Evolutionary conservation across 2,113 vertebrate genomes (phyloP).

Genomic region (Gasterosteus aculeatus): DNA sequence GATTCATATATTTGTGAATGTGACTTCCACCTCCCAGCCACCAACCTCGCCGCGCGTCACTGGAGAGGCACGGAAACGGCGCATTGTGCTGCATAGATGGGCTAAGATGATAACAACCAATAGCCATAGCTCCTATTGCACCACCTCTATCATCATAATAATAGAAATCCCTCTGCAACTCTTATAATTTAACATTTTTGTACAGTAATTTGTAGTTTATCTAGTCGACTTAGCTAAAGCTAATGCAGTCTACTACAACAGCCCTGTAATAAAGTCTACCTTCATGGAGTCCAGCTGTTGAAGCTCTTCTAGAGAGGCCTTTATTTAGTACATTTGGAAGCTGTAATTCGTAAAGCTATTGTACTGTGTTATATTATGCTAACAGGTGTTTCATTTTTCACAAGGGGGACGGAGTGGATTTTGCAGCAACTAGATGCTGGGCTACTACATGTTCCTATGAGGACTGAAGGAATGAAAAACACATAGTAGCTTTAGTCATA

Average conservation of each 20-base stretch:
- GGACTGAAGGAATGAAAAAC: not conserved
- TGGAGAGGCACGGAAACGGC: not conserved
- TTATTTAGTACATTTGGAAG: not conserved
- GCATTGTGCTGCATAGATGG: not conserved
- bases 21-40: too few species aligned
- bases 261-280: not conserved
- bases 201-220: not conserved
- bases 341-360: not conserved
- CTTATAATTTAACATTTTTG: not conserved
- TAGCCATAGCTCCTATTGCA: too few species aligned
- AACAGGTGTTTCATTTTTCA: not conserved
- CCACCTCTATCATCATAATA: not conserved
- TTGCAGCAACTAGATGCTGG: not conserved
- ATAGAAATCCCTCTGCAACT: not conserved
- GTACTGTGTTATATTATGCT: not conserved
- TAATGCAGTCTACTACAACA: not conserved
- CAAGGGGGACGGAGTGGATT: not conserved
- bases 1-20: too few species aligned
- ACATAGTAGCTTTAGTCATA: not conserved
- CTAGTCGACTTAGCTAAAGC: not conserved
- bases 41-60: too few species aligned
- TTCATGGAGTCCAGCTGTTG: not conserved
- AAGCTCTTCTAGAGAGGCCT: not conserved
- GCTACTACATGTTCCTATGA: not conserved
- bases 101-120: not conserved